Conservation (phyloP, 2,113 vertebrate genomes). For the Castor canadensis region DNA sequence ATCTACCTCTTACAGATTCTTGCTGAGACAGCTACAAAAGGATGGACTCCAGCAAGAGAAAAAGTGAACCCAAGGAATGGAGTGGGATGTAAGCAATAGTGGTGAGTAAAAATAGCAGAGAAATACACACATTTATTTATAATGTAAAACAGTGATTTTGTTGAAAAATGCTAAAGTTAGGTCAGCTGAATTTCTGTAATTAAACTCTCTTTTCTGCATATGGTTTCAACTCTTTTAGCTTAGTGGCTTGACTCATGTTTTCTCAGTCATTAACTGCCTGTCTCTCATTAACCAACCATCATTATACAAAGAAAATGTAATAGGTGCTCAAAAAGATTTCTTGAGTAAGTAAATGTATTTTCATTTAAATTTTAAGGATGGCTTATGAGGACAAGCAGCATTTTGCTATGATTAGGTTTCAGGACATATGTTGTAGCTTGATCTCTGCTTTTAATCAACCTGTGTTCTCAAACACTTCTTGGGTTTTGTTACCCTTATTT, state of each 20-base stretch:
- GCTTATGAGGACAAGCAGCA: background rate
- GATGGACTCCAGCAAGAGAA: slow-evolving; percentile 39
- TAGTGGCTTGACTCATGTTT: background rate
- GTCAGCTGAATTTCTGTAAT: background rate
- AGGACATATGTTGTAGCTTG: background rate
- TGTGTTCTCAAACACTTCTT: background rate
- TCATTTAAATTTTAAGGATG: slow-evolving; percentile 11
- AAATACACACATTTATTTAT: background rate
- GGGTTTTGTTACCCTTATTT: too few relatives aligned
- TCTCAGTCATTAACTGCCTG: background rate
- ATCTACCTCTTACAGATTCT: slow-evolving; percentile 57
- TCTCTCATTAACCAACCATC: background rate
- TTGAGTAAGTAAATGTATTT: background rate
- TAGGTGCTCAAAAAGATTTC: background rate
- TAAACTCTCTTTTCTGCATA: background rate
- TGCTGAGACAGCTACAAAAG: slow-evolving; percentile 40
- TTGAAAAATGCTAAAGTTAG: background rate
- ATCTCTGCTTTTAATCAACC: background rate
- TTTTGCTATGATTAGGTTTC: background rate
- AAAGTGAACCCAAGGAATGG: slow-evolving; percentile 51
- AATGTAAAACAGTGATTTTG: background rate
- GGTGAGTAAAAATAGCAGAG: slow-evolving; percentile 21
- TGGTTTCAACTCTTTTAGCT: background rate
- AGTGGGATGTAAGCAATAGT: slow-evolving; percentile 44
- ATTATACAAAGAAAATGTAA: background rate